Evolutionary conservation across 2,797 vertebrate species (phyloP).

Genomic region (Distichodus sexfasciatus): DNA sequence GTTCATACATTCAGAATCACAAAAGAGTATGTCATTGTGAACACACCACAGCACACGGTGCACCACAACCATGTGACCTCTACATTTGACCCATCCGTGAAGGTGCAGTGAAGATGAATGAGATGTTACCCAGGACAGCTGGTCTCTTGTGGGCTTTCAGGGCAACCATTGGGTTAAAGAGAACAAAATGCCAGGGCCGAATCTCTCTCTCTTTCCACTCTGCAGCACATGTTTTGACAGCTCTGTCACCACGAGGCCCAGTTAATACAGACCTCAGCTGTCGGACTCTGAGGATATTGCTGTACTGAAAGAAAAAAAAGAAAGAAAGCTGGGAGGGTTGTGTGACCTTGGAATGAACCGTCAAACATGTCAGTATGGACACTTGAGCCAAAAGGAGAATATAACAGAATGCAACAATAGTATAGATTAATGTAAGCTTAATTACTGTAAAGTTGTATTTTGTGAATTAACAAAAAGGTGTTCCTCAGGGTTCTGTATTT

Average conservation of each 20-base stretch:
- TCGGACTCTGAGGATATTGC: slow-evolving; percentile 16
- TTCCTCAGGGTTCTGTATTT: neutral
- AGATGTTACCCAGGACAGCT: slow-evolving; percentile 1
- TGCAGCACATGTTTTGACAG: slow-evolving; percentile 17
- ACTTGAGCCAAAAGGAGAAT: neutral
- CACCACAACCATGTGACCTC: neutral
- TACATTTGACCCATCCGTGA: neutral
- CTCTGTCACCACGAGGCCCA: slow-evolving; percentile 17
- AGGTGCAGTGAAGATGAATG: too few species aligned
- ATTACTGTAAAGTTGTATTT: too few species aligned
- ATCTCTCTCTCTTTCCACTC: slow-evolving; percentile 14
- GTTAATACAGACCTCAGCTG: slow-evolving; percentile 42
- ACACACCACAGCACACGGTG: too few species aligned
- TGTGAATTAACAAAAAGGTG: neutral
- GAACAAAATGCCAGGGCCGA: slow-evolving; percentile 1
- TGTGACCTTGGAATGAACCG: neutral
- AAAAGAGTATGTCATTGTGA: too few species aligned
- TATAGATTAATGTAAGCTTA: too few species aligned
- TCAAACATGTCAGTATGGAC: neutral
- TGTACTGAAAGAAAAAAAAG: neutral
- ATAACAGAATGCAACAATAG: too few species aligned
- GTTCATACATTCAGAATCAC: too few species aligned
- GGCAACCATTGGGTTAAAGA: neutral
- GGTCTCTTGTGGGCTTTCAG: neutral
- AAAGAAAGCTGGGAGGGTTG: neutral